A percentile compares a stretch with the other conserved stretches of the same genome.
Conservation (phyloP, 1,140 invertebrate genomes). For the Drosophila busckii region DNA sequence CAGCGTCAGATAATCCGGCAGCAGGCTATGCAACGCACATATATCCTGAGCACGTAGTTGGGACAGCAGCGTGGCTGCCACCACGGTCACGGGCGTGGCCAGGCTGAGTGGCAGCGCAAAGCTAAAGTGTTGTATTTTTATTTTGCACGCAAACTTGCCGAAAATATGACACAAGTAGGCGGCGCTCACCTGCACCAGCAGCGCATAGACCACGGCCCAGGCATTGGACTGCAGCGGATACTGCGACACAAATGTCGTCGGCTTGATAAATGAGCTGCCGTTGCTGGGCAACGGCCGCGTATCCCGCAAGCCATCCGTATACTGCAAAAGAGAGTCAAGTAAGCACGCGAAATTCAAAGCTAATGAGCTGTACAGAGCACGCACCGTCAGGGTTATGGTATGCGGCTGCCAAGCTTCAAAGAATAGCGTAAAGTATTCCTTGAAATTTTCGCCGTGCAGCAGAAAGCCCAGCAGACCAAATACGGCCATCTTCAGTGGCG, state of each 20-base stretch:
- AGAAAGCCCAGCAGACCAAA: conserved; percentile 82
- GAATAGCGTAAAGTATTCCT: conserved; percentile 81
- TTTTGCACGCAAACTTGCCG: conserved; percentile 90
- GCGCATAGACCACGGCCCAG: conserved; percentile 79
- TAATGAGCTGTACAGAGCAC: conserved; percentile 12
- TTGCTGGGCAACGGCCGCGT: conserved; percentile 20
- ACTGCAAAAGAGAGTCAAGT: conserved; percentile 15
- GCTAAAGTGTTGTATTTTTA: conserved; percentile 89
- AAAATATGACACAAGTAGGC: conserved; percentile 86
- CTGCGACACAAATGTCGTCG: conserved; percentile 8
- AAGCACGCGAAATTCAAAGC: background rate
- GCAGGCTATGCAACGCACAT: conserved; percentile 82
- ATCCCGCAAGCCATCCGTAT: conserved; percentile 13
- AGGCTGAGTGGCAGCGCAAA: conserved; percentile 89
- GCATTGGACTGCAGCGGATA: conserved; percentile 75
- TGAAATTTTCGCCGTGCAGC: conserved; percentile 81
- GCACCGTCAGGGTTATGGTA: conserved; percentile 81
- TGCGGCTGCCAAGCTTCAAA: conserved; percentile 80
- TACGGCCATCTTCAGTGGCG: conserved; percentile 83
- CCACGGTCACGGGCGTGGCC: conserved; percentile 84
- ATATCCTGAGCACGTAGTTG: conserved; percentile 81
- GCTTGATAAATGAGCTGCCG: conserved; percentile 35
- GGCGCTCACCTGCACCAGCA: conserved; percentile 83
- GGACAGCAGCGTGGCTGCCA: conserved; percentile 82
- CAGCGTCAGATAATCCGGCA: conserved; percentile 85